Conservation (phyloP, 1,140 invertebrate species). For the Andricus grossulariae region DNA sequence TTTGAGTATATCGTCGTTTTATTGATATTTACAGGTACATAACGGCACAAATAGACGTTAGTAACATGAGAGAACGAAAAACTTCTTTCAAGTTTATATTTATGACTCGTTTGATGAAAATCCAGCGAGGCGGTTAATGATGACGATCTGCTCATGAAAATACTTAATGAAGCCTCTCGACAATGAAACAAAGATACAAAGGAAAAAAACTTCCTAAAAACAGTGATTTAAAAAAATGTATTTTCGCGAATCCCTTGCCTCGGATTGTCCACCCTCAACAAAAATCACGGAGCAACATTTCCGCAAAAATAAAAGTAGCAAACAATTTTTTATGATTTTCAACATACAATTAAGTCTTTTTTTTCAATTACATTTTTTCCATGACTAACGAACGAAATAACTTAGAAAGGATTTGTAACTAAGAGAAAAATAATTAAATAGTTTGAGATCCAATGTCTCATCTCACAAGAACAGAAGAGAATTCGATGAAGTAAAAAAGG, state of each 20-base stretch:
- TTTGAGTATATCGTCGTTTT: conserved; percentile 47
- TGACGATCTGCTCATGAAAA: conserved; percentile 11
- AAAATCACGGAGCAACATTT: background rate
- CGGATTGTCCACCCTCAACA: background rate
- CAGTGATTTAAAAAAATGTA: conserved; percentile 13
- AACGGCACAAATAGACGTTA: conserved; percentile 46
- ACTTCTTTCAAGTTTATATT: conserved; percentile 18
- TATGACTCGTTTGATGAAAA: conserved; percentile 18
- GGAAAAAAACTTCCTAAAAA: background rate
- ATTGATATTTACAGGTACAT: conserved; percentile 53
- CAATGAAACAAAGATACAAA: conserved; percentile 11
- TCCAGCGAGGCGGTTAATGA: conserved; percentile 5
- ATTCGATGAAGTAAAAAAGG: background rate
- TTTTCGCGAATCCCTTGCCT: background rate
- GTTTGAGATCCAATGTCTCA: background rate
- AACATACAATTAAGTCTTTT: conserved; percentile 8
- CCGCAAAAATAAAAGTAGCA: conserved; percentile 18
- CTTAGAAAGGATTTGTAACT: conserved; percentile 7
- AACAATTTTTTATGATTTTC: conserved; percentile 3
- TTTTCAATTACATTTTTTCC: background rate
- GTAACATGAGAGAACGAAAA: conserved; percentile 31
- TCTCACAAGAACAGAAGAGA: background rate
- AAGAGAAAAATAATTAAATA: conserved; percentile 1
- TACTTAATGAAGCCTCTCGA: background rate
- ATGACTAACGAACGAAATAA: conserved; percentile 9